Percentiles rank a stretch among this genome's conserved stretches.
These are phyloP conservation scores for Drosophila borborema DNA, from an alignment of 2,888 invertebrate species.

Conservation along the genomic window DNA sequence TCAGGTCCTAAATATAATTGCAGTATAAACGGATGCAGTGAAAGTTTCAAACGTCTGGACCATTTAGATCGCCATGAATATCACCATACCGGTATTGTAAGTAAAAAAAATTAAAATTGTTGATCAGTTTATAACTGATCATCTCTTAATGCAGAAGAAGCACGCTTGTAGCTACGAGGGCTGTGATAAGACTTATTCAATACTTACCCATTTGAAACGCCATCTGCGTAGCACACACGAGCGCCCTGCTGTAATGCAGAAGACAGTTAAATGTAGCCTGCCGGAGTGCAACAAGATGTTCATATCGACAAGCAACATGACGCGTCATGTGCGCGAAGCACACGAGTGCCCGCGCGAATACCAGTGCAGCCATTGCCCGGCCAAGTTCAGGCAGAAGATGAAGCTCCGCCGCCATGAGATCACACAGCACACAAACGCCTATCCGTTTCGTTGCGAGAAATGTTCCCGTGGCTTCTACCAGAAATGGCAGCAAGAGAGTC, in stretches of 20 bases:
- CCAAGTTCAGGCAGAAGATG: conserved; percentile 87
- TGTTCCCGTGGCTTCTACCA: conserved; percentile 86
- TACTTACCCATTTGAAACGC: conserved; percentile 87
- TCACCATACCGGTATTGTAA: conserved; percentile 87
- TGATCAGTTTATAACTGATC: not conserved
- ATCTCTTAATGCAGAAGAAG: conserved; percentile 85
- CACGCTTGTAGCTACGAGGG: conserved; percentile 87
- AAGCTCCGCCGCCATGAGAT: conserved; percentile 87
- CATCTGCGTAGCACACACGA: conserved; percentile 86
- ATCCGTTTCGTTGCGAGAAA: conserved; percentile 86
- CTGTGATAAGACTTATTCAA: conserved; percentile 88
- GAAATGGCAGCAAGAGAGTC: conserved; percentile 86
- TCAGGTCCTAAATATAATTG: conserved; percentile 85
- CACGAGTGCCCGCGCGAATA: conserved; percentile 86
- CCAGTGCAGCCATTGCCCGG: conserved; percentile 86
- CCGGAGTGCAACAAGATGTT: conserved; percentile 86
- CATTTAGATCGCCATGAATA: conserved; percentile 87
- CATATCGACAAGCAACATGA: conserved; percentile 86
- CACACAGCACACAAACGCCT: conserved; percentile 86
- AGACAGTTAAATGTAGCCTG: conserved; percentile 74
- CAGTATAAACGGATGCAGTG: conserved; percentile 85
- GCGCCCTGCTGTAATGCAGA: conserved; percentile 58
- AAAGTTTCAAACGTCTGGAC: conserved; percentile 86
- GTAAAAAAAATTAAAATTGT: conserved; percentile 38
- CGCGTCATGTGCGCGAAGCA: conserved; percentile 87